Base-by-base conservation (phyloP, 2,888 invertebrate species). In the Rugalucina vietnamica region DNA sequence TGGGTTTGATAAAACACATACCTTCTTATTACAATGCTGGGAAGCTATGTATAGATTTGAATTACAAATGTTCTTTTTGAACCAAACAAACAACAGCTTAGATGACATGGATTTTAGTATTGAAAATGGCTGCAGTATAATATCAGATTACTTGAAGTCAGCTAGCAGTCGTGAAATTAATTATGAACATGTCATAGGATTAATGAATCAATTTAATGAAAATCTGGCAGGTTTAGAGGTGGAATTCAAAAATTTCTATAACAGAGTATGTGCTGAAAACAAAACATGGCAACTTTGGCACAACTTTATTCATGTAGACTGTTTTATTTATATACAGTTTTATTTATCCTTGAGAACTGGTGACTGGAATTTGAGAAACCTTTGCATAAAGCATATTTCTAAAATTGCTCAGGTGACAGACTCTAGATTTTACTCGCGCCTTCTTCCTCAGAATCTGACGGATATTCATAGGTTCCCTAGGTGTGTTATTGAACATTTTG, bases 1-100 rank as follows among this genome's bases (percentile, higher is more conserved):
- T 12, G 60, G 50, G 18, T 73, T 73, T 73, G 73, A 73, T 29
- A 73, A 73, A 27, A 73, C 73, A 24, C 43, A 73, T 73, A 43
- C 21, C 18, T 72, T 72, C 18, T 72, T 72, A 18, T 8, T 72
- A 8, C 72, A 72, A 39, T n/a, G 21, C 39, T 72, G 72, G 72
- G 72, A 72, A 72, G 36, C 72, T 39, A n/a, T 39, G 18, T 37
- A 39, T 27, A 24, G 43, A 14, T 50, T 34, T 29, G 27, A 60
- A 18, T 60, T 60, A 32, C 10, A 60, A 27, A 60, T 60, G 29
- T 60, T 60, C 29, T 60, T 60, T 29, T 18, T 60, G 3, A 60
- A 18, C 29, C 29, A 60, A 1, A 21, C 27, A 5, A 27, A 29
- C 10, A 29, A 4, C 21, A 60, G 29, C 29, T 60, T 29, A 12